Evolutionary conservation across 2,888 invertebrate genomes (phyloP).

Genomic region (Ophion obscuratus): DNA sequence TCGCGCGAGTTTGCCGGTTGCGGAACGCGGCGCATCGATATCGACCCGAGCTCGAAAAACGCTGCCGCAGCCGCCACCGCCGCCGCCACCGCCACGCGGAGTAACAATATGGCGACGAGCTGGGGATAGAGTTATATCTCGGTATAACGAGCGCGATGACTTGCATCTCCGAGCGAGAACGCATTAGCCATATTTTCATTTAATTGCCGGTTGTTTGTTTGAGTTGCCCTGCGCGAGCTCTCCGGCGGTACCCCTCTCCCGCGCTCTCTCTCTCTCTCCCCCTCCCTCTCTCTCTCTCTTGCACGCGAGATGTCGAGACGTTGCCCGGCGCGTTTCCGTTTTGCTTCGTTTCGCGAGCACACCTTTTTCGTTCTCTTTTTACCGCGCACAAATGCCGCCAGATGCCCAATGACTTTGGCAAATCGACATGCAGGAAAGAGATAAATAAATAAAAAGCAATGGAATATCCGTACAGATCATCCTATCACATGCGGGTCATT

Average conservation of each 20-base stretch:
- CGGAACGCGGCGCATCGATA: constrained; percentile 71
- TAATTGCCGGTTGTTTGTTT: constrained; percentile 83
- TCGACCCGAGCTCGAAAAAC: constrained; percentile 68
- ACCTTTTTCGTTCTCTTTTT: constrained; percentile 38
- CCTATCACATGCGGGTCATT: background rate
- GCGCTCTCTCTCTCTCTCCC: background rate
- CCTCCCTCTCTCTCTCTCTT: constrained; percentile 28
- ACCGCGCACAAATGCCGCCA: constrained; percentile 41
- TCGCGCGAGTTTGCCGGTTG: constrained; percentile 13
- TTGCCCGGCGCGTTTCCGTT: constrained; percentile 61
- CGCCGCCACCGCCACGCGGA: constrained; percentile 37
- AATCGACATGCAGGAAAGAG: constrained; percentile 55
- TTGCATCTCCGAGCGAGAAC: constrained; percentile 81
- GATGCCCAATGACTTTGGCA: constrained; percentile 68
- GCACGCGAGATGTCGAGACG: constrained; percentile 45
- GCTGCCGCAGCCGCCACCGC: background rate
- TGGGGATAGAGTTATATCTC: constrained; percentile 68
- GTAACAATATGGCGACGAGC: constrained; percentile 78
- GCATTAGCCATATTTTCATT: constrained; percentile 83
- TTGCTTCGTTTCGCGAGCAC: constrained; percentile 41
- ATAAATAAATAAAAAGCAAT: constrained; percentile 31
- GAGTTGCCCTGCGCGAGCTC: constrained; percentile 71
- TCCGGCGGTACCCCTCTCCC: constrained; percentile 1
- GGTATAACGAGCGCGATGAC: constrained; percentile 81
- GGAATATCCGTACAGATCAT: background rate